A percentile compares a stretch with the other conserved stretches of the same genome.
Evolutionary conservation across 2,888 invertebrate genomes (phyloP).

Genomic region (Athalia circularis): DNA sequence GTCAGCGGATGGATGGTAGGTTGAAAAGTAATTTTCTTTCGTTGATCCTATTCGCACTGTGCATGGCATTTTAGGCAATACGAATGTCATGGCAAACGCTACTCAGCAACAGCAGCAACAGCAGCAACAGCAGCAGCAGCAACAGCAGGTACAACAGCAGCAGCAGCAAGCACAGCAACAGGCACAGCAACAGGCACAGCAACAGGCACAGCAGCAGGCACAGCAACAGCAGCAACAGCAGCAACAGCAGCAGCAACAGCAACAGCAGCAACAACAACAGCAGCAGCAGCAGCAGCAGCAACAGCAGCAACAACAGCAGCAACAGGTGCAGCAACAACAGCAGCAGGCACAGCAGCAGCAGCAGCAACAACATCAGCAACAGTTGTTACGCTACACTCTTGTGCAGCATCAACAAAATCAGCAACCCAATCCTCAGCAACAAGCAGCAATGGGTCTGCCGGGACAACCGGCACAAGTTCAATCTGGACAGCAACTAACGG

Average conservation of each 20-base stretch:
- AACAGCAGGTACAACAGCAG: slow-evolving; percentile 73
- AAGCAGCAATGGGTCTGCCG: slow-evolving; percentile 69
- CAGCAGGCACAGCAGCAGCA: slow-evolving; percentile 65
- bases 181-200: slow-evolving; percentile 67
- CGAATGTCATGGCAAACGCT: slow-evolving; percentile 66
- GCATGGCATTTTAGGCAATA: slow-evolving; percentile 51
- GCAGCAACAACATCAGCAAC: slow-evolving; percentile 65
- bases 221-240: slow-evolving; percentile 69
- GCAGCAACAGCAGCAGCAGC: slow-evolving; percentile 73
- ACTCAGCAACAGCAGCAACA: slow-evolving; percentile 72
- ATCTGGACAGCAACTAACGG: slow-evolving; percentile 64
- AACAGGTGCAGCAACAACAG: slow-evolving; percentile 58
- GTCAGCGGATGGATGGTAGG: slow-evolving; percentile 73
- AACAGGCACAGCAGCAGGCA: slow-evolving; percentile 59
- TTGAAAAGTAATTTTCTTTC: slow-evolving; percentile 4
- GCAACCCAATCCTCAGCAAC: slow-evolving; percentile 60
- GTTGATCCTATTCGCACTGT: not conserved
- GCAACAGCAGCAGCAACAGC: slow-evolving; percentile 69
- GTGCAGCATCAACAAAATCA: slow-evolving; percentile 63
- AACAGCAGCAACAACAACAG: slow-evolving; percentile 63
- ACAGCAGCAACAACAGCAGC: slow-evolving; percentile 61
- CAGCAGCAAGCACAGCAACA: slow-evolving; percentile 74
- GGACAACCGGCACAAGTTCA: slow-evolving; percentile 58
- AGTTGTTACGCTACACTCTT: slow-evolving; percentile 53
- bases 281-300: slow-evolving; percentile 67